These are phyloP conservation scores for Sitophilus oryzae DNA, from an alignment of 1,140 invertebrate genomes.

Conservation along the genomic window DNA sequence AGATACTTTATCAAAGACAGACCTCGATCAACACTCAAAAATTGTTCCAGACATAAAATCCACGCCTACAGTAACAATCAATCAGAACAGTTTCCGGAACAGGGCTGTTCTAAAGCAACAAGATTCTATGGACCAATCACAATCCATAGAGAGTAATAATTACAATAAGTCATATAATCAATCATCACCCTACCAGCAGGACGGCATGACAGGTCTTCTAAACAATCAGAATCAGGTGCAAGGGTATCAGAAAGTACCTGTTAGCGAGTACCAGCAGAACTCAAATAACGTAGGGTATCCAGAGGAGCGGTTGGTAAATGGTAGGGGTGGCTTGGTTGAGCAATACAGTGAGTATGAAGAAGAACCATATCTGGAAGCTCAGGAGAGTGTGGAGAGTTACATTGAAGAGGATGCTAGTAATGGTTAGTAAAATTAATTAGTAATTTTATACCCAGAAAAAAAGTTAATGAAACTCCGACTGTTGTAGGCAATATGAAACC, in stretches of 20 bases:
- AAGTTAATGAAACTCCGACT: too few relatives aligned
- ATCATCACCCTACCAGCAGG: not conserved
- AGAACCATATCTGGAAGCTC: slow-evolving; percentile 38
- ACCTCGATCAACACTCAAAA: not conserved
- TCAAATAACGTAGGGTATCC: slow-evolving; percentile 12
- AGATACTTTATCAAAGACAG: not conserved
- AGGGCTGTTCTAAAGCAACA: slow-evolving; percentile 46
- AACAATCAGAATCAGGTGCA: not conserved
- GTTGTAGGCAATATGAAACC: too few relatives aligned
- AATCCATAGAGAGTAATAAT: slow-evolving; percentile 13
- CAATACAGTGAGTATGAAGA: slow-evolving; percentile 26
- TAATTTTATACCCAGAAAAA: too few relatives aligned
- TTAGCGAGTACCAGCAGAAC: slow-evolving; percentile 11
- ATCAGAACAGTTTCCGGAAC: slow-evolving; percentile 25
- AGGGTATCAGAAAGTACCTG: slow-evolving; percentile 3
- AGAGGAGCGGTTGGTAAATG: not conserved
- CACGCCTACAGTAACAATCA: slow-evolving; percentile 20
- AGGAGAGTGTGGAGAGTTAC: slow-evolving; percentile 48
- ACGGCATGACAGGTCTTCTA: not conserved
- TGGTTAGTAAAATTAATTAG: slow-evolving; percentile 7
- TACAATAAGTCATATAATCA: not conserved
- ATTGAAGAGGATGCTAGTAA: slow-evolving; percentile 39
- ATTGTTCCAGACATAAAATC: slow-evolving; percentile 34
- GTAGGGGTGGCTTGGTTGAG: slow-evolving; percentile 13
- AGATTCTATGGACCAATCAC: slow-evolving; percentile 43